These are phyloP conservation scores for Eubucco bourcierii DNA, from an alignment of 2,113 vertebrate genomes.

Conservation along the genomic window DNA sequence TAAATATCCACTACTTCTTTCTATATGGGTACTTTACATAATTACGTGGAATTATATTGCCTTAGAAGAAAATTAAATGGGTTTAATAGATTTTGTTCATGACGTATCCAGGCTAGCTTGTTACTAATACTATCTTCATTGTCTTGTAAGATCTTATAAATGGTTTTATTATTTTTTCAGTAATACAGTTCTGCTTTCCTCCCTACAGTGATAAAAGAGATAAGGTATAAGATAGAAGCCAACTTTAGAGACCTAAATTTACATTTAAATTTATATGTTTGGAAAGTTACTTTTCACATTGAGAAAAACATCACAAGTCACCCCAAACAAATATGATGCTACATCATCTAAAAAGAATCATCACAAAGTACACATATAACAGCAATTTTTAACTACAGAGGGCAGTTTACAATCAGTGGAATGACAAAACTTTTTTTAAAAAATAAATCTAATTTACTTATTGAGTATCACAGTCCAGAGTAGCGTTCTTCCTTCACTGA, in stretches of 20 bases:
- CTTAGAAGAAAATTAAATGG: not conserved
- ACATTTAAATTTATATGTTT: not conserved
- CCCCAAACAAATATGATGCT: not conserved
- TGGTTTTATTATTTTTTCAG: not conserved
- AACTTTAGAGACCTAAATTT: not conserved
- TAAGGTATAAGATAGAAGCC: not conserved
- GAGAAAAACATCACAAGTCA: not conserved
- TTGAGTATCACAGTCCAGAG: not conserved
- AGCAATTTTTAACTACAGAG: not conserved
- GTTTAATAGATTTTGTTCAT: not conserved
- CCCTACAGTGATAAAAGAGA: not conserved
- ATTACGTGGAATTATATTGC: not conserved
- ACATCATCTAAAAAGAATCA: not conserved
- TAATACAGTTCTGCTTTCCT: not conserved
- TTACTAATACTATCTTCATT: not conserved
- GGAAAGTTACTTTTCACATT: not conserved
- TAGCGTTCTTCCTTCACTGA: not conserved
- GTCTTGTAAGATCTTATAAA: not conserved
- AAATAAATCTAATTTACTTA: not conserved
- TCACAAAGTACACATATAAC: not conserved
- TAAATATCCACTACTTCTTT: not conserved
- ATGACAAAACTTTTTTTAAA: not conserved
- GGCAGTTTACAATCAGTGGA: not conserved
- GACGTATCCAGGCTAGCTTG: not conserved
- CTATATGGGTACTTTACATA: not conserved